Evolutionary conservation across 2,113 vertebrate genomes (phyloP), one percentile per base, ranked within the genome.

Genomic region (Oriolus oriolus): DNA sequence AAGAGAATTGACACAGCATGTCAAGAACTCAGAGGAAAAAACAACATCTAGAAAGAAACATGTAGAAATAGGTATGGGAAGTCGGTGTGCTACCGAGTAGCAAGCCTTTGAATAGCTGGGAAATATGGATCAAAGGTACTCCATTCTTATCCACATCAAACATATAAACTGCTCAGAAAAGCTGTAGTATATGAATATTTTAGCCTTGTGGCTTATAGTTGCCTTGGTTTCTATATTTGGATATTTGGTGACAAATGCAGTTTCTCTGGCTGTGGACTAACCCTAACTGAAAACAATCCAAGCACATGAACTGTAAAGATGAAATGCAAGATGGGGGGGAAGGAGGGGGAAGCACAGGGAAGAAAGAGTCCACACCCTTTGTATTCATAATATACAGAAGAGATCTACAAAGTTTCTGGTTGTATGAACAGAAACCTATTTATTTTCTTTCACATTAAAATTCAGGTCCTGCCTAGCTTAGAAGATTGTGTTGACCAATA

Each of bases 201-300:
- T 59, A 93, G 90, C 83, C 82, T 66, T 7, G 76, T 84, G 90
- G 63, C 52, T 90, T 77, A 52, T 4, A 88, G 59, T 88, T 21
- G 84, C 83, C 90, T 92, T 45, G 27, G 73, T 39, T 90, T 94
- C 92, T 94, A 59, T 92, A 95, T 94, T 83, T 90, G 87, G 90
- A 4, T 76, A 52, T 92, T 95, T 75, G 74, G 94, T 80, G 84
- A 90, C 87, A 96, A 96, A 93, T 16, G 54, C 16, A 90, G 69
- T 63, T 83, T 79, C 80, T 73, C 59, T 77, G 87, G 82, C 87
- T 84, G 60, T 52, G 68, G 87, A 92, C 90, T 94, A 90, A 87
- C 64, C 94, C 93, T 66, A 50, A 84, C 71, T 74, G 90, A 94
- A 96, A 93, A 88, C 83, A 91, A 95, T 83, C 82, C 89, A 85